A percentile compares a stretch with the other conserved stretches of the same genome.
Conservation (phyloP, 2,797 vertebrate genomes). For the Chelon auratus region DNA sequence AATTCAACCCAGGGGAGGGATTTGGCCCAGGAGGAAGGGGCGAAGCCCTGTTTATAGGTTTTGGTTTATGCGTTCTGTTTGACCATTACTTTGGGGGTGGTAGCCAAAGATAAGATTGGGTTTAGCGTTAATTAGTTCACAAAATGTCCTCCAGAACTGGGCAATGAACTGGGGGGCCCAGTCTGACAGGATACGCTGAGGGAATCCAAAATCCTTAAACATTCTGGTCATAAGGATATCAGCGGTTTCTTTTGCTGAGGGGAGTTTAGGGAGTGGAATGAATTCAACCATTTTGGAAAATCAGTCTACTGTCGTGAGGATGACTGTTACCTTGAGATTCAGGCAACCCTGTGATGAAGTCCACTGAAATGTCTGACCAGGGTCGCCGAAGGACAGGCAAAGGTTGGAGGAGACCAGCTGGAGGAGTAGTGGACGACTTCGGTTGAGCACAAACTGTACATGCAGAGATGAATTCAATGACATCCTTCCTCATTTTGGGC, state of each 20-base stretch:
- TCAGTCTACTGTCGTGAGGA: not conserved
- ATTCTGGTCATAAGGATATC: not conserved
- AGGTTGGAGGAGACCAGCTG: no score
- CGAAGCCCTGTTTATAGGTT: no score
- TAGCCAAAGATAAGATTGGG: no score
- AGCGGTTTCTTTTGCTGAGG: not conserved
- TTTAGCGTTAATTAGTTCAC: no score
- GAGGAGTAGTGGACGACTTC: not conserved
- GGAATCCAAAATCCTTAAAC: no score
- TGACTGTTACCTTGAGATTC: not conserved
- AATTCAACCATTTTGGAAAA: not conserved
- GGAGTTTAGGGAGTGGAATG: not conserved
- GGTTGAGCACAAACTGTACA: not conserved
- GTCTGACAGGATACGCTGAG: not conserved
- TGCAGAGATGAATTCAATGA: not conserved
- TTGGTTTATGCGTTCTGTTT: no score
- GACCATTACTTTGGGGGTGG: no score
- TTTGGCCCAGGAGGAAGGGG: no score
- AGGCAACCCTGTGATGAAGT: not conserved
- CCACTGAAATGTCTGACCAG: not conserved
- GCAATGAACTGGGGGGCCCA: not conserved
- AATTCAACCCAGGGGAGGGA: no score
- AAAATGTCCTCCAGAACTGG: not conserved
- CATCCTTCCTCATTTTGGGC: rapidly evolving
- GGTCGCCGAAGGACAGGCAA: not conserved